Base-by-base conservation (phyloP, 1,140 invertebrate species). In the Eueides isabella region DNA sequence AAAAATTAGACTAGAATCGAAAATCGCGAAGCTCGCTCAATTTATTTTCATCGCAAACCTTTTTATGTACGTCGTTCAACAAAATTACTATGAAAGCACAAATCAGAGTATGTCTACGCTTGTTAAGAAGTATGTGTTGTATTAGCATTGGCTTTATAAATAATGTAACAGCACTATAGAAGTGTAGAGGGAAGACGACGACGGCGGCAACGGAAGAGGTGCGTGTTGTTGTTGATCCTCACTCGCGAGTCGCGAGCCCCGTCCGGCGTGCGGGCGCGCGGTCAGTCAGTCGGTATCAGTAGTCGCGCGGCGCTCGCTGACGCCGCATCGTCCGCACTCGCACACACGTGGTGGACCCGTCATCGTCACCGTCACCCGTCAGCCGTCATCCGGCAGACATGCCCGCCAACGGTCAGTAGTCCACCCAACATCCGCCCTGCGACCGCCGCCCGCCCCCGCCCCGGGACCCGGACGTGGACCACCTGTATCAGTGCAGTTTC, bases 371-470 rank as follows among this genome's bases (percentile, higher is more conserved):
- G n/a, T n/a, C n/a, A n/a, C n/a, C n/a, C n/a, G n/a, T n/a, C n/a
- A n/a, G n/a, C n/a, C n/a, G n/a, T n/a, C n/a, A n/a, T 14, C 35
- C 28, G 33, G 11, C 61, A 23, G 38, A 35, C 14, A 84, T 81
- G 80, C 76, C 80, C 23, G 64, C 61, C 48, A 30, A 81, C 80
- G 81, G 81, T 83, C 78, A 83, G 81, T 83, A 81, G n/a, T n/a
- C 61, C 19, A 28, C 38, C 41, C 2, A 44, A n/a, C 5, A 6
- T 9, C 48, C 48, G 48, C 48, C 48, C 48, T 48, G n/a, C 5
- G 30, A n/a, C 38, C 31, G 31, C 14, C 69, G 23, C 31, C 26
- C 26, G 12, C 35, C 14, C 14, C 3, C 4, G 35, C 35, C 35
- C 3, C 0, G 4, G 14, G 12, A 12, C 35, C n/a, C n/a, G n/a